Evolutionary conservation across 2,888 invertebrate genomes (phyloP).

Genomic region (Sussaba pulchella): DNA sequence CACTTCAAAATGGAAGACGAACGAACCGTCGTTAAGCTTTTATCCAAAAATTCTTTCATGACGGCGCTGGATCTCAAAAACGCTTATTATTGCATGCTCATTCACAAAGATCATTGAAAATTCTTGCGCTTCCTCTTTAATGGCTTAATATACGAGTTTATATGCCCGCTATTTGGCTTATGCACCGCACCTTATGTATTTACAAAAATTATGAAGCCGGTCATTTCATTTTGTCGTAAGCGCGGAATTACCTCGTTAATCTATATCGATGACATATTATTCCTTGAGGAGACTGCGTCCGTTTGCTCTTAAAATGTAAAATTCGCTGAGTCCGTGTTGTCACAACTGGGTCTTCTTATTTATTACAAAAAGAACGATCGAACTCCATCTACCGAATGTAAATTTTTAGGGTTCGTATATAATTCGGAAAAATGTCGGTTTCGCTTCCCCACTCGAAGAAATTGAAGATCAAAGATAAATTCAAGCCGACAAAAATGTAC

Average conservation of each 20-base stretch:
- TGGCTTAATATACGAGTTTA: conserved; percentile 67
- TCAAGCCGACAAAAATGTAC: conserved; percentile 25
- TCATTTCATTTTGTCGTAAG: conserved; percentile 2
- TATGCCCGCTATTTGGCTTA: conserved; percentile 71
- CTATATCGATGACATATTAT: conserved; percentile 3
- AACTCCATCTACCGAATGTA: no score
- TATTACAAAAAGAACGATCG: no score
- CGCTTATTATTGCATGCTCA: conserved; percentile 55
- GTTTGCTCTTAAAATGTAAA: no score
- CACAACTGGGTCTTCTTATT: no score
- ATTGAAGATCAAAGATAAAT: conserved; percentile 31
- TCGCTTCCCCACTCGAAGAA: not conserved
- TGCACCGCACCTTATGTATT: conserved; percentile 71
- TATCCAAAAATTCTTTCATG: conserved; percentile 39
- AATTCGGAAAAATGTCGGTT: no score
- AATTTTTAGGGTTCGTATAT: no score
- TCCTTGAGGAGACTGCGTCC: no score
- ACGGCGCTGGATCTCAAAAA: conserved; percentile 32
- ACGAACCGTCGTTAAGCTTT: not conserved
- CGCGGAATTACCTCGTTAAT: conserved; percentile 27
- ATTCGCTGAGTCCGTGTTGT: no score
- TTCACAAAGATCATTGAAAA: conserved; percentile 64
- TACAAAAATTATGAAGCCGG: conserved; percentile 70
- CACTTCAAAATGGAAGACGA: conserved; percentile 45
- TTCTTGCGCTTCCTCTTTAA: conserved; percentile 68